phyloP scores from a whole-genome alignment of 2,888 invertebrate species.

The Serrognathus titanus region DNA sequence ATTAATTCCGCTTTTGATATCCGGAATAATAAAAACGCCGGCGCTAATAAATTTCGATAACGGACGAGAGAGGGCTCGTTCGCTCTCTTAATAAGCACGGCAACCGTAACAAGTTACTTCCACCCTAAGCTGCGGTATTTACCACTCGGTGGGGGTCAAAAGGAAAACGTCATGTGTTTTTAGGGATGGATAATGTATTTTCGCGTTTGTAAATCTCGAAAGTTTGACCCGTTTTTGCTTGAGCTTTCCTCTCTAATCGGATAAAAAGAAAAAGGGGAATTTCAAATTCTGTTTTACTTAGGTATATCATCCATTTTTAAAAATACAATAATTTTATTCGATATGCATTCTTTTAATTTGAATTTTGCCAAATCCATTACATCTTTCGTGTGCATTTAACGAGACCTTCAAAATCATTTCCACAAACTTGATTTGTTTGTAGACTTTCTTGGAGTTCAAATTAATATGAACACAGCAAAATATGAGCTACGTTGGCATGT shows the following conservation, averaged over 20 bases:
- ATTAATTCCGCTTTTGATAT: not conserved
- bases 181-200: not conserved
- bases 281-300: not conserved
- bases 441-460: too few relatives aligned
- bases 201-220: not conserved
- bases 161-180: constrained; percentile 21
- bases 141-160: constrained; percentile 22
- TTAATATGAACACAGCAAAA: too few relatives aligned
- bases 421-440: too few relatives aligned
- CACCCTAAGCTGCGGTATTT: constrained; percentile 22
- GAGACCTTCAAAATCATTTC: too few relatives aligned
- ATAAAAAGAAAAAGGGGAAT: not conserved
- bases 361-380: too few relatives aligned
- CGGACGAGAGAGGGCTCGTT: not conserved
- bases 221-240: not conserved
- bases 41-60: constrained; percentile 1
- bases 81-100: constrained; percentile 18
- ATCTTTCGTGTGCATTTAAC: too few relatives aligned
- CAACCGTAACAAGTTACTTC: constrained; percentile 20
- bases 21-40: not conserved
- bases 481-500: too few relatives aligned
- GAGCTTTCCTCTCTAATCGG: not conserved
- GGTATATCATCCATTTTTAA: too few relatives aligned
- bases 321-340: too few relatives aligned
- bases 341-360: too few relatives aligned